A percentile compares a stretch with the other conserved stretches of the same genome.
phyloP scores from a whole-genome alignment of 2,888 invertebrate species.

The Rhaphigaster nebulosa region DNA sequence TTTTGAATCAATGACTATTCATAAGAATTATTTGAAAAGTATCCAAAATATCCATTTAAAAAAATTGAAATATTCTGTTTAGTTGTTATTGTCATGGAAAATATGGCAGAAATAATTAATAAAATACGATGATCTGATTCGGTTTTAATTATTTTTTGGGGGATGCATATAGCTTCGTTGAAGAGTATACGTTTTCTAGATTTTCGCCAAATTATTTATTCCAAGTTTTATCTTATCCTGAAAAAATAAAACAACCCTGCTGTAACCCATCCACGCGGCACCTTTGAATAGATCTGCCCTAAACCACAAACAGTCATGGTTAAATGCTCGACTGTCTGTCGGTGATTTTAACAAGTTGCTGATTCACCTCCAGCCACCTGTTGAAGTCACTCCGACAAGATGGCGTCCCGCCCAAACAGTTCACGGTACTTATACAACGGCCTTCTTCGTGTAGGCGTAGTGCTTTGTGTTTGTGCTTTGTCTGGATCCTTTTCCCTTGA shows the following conservation, averaged over 20 bases:
- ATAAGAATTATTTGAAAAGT: too few species aligned
- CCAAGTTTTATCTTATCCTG: background rate
- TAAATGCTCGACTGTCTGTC: background rate
- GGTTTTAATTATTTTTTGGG: too few species aligned
- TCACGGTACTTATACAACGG: too few species aligned
- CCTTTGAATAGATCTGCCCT: background rate
- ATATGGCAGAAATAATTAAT: too few species aligned
- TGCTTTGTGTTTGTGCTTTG: background rate
- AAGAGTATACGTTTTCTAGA: too few species aligned
- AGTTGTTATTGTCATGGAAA: too few species aligned
- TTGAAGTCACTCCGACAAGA: constrained; percentile 37
- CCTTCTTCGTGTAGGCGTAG: background rate
- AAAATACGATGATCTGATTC: too few species aligned
- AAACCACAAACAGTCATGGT: background rate
- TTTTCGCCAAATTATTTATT: too few species aligned
- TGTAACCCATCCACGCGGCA: background rate
- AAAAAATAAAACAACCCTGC: background rate
- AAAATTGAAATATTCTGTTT: too few species aligned
- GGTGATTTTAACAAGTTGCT: constrained; percentile 40
- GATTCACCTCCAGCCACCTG: constrained; percentile 28
- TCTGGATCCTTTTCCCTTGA: background rate
- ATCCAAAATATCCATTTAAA: too few species aligned
- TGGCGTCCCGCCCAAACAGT: constrained; percentile 33
- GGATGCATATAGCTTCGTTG: too few species aligned
- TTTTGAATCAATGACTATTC: too few species aligned